Base-by-base conservation (phyloP, 2,888 invertebrate genomes). In the Ophion costatus region DNA sequence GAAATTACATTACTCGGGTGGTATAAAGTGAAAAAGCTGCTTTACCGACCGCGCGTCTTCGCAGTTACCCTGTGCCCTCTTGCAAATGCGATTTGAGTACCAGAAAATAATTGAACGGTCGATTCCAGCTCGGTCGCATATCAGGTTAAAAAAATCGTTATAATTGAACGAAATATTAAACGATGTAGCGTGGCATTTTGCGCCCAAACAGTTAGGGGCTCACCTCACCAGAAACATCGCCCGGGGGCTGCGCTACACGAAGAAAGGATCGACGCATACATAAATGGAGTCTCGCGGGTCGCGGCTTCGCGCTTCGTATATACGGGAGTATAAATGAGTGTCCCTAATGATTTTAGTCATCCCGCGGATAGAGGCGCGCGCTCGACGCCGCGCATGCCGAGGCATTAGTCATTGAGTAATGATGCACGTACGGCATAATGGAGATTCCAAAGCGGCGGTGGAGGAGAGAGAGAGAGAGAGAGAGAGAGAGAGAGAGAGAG, bases 321-420 rank as follows among this genome's bases (percentile, higher is more conserved):
- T 70, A 29, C 38, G 63, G 84, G 79, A 70, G 75, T 91, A 91
- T 91, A 91, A 90, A 89, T 90, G 89, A 90, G 88, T 88, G 89
- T 90, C 90, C 88, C 89, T 89, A 91, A 91, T 88, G 91, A 91
- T 91, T 91, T 91, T 90, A 90, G 84, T 84, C 79, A 59, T 84
- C 75, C 89, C 87, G 86, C 87, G 38, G 42, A 64, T 59, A 38
- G 57, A 56, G 33, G 33, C 20, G n/a, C 33, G 63, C 9, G 69
- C 45, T 76, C 24, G 59, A 22, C 56, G 38, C 45, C 57, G 51
- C 29, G 66, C 63, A 71, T 24, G 78, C 78, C 42, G 71, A 45
- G 24, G 78, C 81, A 84, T 84, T 84, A 84, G 84, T 84, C 84
- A 89, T 90, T 90, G 91, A 91, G 90, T 91, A 91, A 91, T 91